Conservation (phyloP, 2,113 vertebrate species). For the Platichthys flesus region DNA sequence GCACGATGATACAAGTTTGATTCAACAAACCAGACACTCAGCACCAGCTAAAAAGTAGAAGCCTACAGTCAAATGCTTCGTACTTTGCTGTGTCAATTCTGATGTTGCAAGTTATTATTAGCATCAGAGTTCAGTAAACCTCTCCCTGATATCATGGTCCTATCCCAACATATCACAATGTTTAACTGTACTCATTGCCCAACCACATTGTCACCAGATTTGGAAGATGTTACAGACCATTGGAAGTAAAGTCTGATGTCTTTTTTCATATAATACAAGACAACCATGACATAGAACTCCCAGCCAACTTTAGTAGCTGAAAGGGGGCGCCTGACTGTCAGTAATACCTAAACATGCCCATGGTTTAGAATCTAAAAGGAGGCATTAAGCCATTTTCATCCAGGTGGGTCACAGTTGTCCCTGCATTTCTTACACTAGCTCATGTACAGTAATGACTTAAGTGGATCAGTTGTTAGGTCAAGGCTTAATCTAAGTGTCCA, state of each 20-base stretch:
- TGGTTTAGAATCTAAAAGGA: conserved; percentile 41
- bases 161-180: too few relatives aligned
- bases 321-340: neutral
- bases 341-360: neutral
- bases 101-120: too few relatives aligned
- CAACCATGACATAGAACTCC: neutral
- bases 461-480: conserved; percentile 75
- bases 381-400: conserved; percentile 32
- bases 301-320: neutral
- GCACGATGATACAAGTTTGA: too few relatives aligned
- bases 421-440: conserved; percentile 34
- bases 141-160: too few relatives aligned
- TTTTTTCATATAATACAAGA: neutral
- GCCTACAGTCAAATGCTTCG: too few relatives aligned
- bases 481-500: conserved; percentile 75
- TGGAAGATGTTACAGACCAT: neutral
- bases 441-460: conserved; percentile 76
- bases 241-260: neutral
- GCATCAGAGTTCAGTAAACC: too few relatives aligned
- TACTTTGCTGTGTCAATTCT: too few relatives aligned
- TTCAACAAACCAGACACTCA: too few relatives aligned
- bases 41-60: too few relatives aligned
- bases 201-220: neutral
- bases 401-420: conserved; percentile 33
- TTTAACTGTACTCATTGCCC: too few relatives aligned